Conservation (phyloP, 1,140 invertebrate genomes). For the Battus philenor region DNA sequence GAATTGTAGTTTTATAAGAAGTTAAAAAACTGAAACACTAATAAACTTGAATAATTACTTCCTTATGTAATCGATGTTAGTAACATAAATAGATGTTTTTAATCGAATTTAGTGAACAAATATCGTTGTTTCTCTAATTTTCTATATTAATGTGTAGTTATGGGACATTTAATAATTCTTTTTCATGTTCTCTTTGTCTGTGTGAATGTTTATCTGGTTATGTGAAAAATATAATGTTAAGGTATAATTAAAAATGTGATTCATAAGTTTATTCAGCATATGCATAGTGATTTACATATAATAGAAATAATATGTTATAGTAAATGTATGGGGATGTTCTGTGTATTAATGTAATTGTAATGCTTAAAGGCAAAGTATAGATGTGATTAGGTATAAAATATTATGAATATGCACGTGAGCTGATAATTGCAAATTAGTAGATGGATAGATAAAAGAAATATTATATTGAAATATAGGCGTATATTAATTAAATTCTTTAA, state of each 20-base stretch:
- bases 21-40: no score
- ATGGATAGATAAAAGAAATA: slow-evolving; percentile 33
- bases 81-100: no score
- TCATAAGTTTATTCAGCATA: slow-evolving; percentile 45
- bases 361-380: slow-evolving; percentile 38
- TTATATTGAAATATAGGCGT: slow-evolving; percentile 12
- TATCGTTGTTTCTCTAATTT: neutral
- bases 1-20: no score
- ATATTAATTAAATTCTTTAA: slow-evolving; percentile 27
- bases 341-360: slow-evolving; percentile 25
- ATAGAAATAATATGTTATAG: slow-evolving; percentile 28
- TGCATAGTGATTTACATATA: slow-evolving; percentile 31
- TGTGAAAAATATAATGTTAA: slow-evolving; percentile 33
- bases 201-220: slow-evolving; percentile 31
- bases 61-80: no score
- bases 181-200: slow-evolving; percentile 27
- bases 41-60: no score
- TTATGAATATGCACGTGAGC: slow-evolving; percentile 40
- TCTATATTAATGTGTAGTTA: no score
- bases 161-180: slow-evolving; percentile 4
- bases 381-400: slow-evolving; percentile 33
- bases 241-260: slow-evolving; percentile 56
- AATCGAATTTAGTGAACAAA: slow-evolving; percentile 32
- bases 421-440: slow-evolving; percentile 46
- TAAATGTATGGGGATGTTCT: slow-evolving; percentile 28